These are phyloP conservation scores for Dryococelus australis DNA, from an alignment of 2,888 invertebrate genomes.

Conservation along the genomic window DNA sequence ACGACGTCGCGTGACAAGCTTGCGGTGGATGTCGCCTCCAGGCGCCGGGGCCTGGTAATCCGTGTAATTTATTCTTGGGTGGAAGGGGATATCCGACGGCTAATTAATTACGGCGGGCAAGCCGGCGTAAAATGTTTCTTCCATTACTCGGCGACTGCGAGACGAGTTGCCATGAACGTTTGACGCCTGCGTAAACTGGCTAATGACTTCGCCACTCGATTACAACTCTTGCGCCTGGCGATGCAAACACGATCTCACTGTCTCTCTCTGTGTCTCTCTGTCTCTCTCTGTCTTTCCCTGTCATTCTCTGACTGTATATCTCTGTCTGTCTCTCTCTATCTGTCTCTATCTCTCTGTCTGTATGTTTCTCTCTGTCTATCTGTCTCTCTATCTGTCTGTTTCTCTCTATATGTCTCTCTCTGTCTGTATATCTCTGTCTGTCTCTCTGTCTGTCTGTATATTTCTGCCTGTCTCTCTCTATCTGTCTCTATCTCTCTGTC, in stretches of 20 bases:
- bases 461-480: no score
- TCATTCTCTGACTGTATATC: no score
- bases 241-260: not conserved
- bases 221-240: not conserved
- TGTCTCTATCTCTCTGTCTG: no score
- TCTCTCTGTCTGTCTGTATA: no score
- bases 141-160: not conserved
- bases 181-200: slow-evolving; percentile 9
- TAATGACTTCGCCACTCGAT: slow-evolving; percentile 1
- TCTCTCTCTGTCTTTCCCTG: no score
- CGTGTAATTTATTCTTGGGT: not conserved
- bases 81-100: not conserved
- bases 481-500: no score
- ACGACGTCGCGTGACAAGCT: not conserved
- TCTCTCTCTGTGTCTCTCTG: no score
- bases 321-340: no score
- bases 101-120: not conserved
- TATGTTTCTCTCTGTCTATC: no score
- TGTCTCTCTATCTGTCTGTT: no score
- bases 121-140: slow-evolving; percentile 9
- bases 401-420: no score
- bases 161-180: not conserved
- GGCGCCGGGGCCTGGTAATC: not conserved
- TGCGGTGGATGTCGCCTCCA: not conserved
- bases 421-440: no score